phyloP scores from a whole-genome alignment of 23 tunicate species.

The Oikopleura vanhoeffeni region DNA sequence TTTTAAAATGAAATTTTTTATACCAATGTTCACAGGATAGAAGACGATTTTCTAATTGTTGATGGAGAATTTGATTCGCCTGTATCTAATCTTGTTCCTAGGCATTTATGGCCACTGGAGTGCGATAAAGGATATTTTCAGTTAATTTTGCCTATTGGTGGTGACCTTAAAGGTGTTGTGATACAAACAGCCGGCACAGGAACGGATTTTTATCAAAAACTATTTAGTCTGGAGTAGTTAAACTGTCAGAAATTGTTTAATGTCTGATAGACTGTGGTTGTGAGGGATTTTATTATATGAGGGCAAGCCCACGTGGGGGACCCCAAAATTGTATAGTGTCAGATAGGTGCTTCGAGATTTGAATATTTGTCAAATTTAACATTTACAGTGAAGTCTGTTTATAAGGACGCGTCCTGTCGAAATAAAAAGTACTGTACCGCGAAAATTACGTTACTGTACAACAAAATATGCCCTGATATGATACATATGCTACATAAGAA shows the following conservation, averaged over 20 bases:
- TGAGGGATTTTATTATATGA: background rate
- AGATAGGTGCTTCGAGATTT: no score
- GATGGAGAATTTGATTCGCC: constrained; percentile 11
- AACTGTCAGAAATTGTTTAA: background rate
- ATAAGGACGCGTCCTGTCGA: no score
- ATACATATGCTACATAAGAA: no score
- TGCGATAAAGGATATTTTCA: constrained; percentile 42
- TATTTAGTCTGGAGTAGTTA: no score
- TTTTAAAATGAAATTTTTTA: no score
- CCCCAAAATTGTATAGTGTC: constrained; percentile 23
- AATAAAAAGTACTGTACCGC: no score
- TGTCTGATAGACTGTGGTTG: background rate
- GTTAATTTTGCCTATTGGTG: constrained; percentile 28
- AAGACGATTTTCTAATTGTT: background rate
- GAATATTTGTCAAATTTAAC: no score
- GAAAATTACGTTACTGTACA: no score
- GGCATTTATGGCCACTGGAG: constrained; percentile 31
- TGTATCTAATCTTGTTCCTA: constrained; percentile 24
- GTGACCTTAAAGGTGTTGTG: background rate
- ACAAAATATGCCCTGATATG: no score
- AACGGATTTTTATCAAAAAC: no score
- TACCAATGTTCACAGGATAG: no score
- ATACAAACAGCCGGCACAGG: background rate
- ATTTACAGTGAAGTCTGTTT: no score
- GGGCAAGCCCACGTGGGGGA: background rate